phyloP scores from a whole-genome alignment of 2,113 vertebrate species.

The Callipepla squamata region DNA sequence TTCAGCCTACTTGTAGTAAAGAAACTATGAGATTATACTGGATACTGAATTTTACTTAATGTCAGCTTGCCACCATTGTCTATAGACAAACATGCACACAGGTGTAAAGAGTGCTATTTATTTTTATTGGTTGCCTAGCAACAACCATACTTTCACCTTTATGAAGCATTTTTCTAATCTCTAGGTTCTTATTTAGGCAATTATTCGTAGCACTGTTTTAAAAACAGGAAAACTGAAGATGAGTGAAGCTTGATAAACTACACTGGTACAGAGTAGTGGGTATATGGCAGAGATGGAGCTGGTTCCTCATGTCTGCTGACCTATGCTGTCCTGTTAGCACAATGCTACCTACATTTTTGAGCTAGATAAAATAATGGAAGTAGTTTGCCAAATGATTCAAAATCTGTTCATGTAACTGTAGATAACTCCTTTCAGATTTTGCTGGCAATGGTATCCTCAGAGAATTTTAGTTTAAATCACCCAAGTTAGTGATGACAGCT shows the following conservation, averaged over 20 bases:
- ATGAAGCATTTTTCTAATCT: background rate
- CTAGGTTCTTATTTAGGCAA: background rate
- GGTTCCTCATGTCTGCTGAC: background rate
- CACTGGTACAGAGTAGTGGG: background rate
- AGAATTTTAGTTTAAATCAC: background rate
- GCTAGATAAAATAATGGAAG: background rate
- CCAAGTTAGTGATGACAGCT: background rate
- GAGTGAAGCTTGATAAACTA: background rate
- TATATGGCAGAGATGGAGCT: background rate
- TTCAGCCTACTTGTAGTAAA: background rate
- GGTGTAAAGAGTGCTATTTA: background rate
- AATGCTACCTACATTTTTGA: background rate
- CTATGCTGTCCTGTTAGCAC: background rate
- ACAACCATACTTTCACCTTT: background rate
- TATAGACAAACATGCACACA: accelerated
- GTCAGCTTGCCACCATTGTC: background rate
- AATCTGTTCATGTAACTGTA: background rate
- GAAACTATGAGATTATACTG: background rate
- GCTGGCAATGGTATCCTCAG: background rate
- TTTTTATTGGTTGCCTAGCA: background rate
- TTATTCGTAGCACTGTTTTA: background rate
- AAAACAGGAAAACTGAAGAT: background rate
- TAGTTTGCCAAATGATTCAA: background rate
- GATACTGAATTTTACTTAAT: background rate
- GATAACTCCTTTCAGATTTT: background rate